Evolutionary conservation across 2,888 invertebrate genomes (phyloP).

Genomic region (Lasioglossum villosulum): DNA sequence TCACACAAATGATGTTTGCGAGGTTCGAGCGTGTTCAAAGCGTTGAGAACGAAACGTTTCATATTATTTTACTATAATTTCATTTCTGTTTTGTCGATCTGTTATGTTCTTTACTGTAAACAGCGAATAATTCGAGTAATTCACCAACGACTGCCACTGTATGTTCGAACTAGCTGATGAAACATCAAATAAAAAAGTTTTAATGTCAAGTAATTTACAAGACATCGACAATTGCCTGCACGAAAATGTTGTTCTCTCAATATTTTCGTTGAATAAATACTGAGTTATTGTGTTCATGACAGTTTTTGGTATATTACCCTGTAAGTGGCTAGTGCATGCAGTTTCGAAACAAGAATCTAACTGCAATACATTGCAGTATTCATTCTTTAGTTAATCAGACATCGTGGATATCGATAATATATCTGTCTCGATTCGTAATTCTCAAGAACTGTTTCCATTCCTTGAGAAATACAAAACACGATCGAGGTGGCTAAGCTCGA

Average conservation of each 20-base stretch:
- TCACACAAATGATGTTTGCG: conserved; percentile 36
- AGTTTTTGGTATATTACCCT: neutral
- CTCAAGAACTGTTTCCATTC: conserved; percentile 23
- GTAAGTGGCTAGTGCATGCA: neutral
- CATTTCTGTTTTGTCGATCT: neutral
- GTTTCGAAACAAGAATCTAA: neutral
- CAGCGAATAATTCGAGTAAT: neutral
- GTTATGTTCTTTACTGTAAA: neutral
- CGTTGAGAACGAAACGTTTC: neutral
- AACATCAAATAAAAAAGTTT: neutral
- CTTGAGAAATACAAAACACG: conserved; percentile 14
- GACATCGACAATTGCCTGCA: neutral
- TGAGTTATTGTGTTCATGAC: neutral
- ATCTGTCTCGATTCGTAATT: conserved; percentile 30
- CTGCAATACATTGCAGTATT: conserved; percentile 19
- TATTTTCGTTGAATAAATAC: neutral
- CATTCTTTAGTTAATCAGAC: conserved; percentile 38
- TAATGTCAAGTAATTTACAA: neutral
- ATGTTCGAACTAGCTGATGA: neutral
- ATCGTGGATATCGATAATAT: conserved; percentile 35
- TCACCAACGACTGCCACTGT: neutral
- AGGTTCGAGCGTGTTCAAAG: conserved; percentile 17
- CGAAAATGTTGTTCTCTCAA: neutral
- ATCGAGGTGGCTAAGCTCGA: conserved; percentile 26
- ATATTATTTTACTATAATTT: neutral